Conservation (phyloP, 2,113 vertebrate species). For the Menura novaehollandiae region DNA sequence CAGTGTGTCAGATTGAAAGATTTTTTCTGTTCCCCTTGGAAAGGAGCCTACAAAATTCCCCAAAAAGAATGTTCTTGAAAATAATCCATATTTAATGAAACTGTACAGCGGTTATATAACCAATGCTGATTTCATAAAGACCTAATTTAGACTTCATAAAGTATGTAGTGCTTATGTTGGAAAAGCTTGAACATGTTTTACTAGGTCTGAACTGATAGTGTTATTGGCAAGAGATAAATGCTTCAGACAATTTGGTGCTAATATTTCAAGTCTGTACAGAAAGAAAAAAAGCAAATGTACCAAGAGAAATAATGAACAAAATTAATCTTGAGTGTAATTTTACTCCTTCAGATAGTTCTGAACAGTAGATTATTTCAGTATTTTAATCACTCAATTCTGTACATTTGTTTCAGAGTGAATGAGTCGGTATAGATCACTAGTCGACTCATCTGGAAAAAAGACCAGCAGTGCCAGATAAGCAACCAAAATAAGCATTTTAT, state of each 20-base stretch:
- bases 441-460: neutral
- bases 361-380: neutral
- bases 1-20: neutral
- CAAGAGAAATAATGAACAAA: conserved; percentile 3
- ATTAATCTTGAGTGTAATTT: neutral
- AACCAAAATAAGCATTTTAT: neutral
- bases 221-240: conserved; percentile 49
- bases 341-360: neutral
- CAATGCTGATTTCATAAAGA: conserved; percentile 34
- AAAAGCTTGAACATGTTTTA: conserved; percentile 49
- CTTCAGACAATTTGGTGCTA: conserved; percentile 23
- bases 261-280: conserved; percentile 24
- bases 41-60: conserved; percentile 4
- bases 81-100: conserved; percentile 61
- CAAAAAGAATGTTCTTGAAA: conserved; percentile 1
- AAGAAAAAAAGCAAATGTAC: neutral
- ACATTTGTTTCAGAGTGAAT: neutral
- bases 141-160: conserved; percentile 36
- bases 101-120: conserved; percentile 18
- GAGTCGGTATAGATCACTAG: neutral
- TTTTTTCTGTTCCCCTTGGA: conserved; percentile 5
- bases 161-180: neutral
- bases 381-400: neutral
- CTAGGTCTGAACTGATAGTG: neutral
- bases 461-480: neutral